Evolutionary conservation across 2,888 invertebrate species (phyloP), one percentile per base, ranked within the genome.

Genomic region (Priocnemis perturbator): DNA sequence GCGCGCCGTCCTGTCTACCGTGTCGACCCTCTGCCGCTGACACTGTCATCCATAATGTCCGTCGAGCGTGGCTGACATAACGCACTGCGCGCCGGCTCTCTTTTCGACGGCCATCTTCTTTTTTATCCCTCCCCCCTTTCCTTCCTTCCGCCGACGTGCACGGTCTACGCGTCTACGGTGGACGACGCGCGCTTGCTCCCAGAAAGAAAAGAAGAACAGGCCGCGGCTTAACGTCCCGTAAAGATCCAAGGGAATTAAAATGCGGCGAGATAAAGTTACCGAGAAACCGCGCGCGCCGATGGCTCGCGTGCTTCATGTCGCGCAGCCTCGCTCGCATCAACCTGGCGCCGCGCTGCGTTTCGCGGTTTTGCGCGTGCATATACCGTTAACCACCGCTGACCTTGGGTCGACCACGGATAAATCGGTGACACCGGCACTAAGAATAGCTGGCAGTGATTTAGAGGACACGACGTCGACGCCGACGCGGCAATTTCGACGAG

Each of bases 21-120:
- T 71, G 75, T 62, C 77, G 61, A 73, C 74, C 76, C 74, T 75
- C 78, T 76, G 83, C 63, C 78, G 81, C 76, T 85, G 86, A 86
- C 86, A 86, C 80, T 82, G 84, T 86, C 86, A 86, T 86, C 86
- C 78, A 86, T 86, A 86, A 86, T 79, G 79, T 76, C 73, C 71
- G 75, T 75, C 75, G 68, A 64, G 62, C 58, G 50, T 55, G 71
- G 48, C 60, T 60, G 69, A 69, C 76, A 47, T 60, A 60, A 37
- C 61, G 63, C 65, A 59, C 60, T 15, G 15, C 50, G 3, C 20
- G 47, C 19, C 19, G 20, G 11, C 30, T 50, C 58, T 58, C 26
- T n/a, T 2, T 23, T 21, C 48, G 71, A 23, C 61, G 59, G 30
- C 23, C n/a, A 21, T 23, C 14, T 56, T 56, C 21, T 23, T n/a